Conservation (phyloP, 2,888 invertebrate genomes). For the Dicyrtomina minuta region DNA sequence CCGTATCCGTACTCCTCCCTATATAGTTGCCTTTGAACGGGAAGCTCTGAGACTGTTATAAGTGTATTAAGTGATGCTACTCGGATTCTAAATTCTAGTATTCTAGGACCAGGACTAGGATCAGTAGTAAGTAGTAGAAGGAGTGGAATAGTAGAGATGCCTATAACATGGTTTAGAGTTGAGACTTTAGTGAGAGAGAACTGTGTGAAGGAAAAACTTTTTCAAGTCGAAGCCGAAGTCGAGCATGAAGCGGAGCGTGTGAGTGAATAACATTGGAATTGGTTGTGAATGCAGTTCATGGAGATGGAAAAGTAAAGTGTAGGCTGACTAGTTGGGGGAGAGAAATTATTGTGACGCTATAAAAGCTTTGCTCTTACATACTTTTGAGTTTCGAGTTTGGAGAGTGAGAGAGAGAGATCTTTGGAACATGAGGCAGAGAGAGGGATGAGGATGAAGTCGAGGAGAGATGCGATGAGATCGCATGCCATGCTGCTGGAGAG, state of each 20-base stretch:
- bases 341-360: slow-evolving; percentile 3
- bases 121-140: slow-evolving; percentile 6
- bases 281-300: slow-evolving; percentile 28
- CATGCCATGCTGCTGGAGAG: too few relatives aligned
- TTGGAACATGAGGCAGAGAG: slow-evolving; percentile 3
- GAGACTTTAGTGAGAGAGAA: background rate
- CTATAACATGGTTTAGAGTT: too few relatives aligned
- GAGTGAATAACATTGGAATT: slow-evolving; percentile 32
- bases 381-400: slow-evolving; percentile 1
- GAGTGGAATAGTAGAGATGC: background rate
- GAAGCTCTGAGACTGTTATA: too few relatives aligned
- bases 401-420: slow-evolving; percentile 23
- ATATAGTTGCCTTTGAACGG: too few relatives aligned
- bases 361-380: background rate
- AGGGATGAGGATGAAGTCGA: background rate
- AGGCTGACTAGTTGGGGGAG: slow-evolving; percentile 3
- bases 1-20: too few relatives aligned
- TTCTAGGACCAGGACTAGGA: too few relatives aligned
- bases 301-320: slow-evolving; percentile 18
- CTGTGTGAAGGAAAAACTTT: slow-evolving; percentile 34
- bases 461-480: too few relatives aligned
- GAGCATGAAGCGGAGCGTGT: slow-evolving; percentile 22
- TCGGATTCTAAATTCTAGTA: too few relatives aligned
- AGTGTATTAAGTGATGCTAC: too few relatives aligned
- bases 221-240: slow-evolving; percentile 20